Evolutionary conservation across 2,113 vertebrate genomes (phyloP).

Genomic region (Chloroceryle aenea): DNA sequence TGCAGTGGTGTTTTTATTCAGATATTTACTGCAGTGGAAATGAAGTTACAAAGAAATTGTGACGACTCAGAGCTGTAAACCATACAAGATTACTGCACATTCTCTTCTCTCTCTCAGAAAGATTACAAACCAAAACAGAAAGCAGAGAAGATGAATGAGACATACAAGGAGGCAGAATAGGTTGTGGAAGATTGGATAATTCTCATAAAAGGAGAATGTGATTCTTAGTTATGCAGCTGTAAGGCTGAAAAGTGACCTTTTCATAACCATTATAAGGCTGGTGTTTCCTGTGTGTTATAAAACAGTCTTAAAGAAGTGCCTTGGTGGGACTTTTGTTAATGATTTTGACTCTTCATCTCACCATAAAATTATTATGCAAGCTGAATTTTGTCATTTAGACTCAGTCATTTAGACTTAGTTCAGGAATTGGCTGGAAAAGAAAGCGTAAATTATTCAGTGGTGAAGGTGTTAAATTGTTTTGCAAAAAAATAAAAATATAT

Average conservation of each 20-base stretch:
- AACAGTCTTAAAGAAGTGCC: neutral
- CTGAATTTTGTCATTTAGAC: neutral
- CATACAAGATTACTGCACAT: neutral
- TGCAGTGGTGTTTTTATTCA: neutral
- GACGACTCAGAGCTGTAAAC: neutral
- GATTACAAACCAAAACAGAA: neutral
- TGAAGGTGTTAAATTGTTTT: conserved; percentile 68
- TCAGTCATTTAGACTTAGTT: too few species aligned
- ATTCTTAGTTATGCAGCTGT: neutral
- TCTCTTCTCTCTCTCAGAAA: neutral
- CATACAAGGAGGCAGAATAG: neutral
- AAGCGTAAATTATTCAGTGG: conserved; percentile 28
- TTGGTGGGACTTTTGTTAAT: neutral
- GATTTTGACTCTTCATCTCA: neutral
- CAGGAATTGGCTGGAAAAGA: conserved; percentile 1
- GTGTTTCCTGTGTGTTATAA: neutral
- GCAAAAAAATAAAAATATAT: conserved; percentile 61
- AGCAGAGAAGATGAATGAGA: neutral
- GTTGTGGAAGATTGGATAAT: neutral
- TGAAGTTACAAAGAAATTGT: neutral
- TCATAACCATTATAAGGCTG: neutral
- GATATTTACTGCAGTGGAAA: neutral
- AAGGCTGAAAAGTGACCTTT: neutral
- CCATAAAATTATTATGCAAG: neutral
- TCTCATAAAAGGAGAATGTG: neutral